A percentile compares a stretch with the other conserved stretches of the same genome.
phyloP scores from a whole-genome alignment of 2,113 vertebrate genomes.

The Vidua chalybeata region DNA sequence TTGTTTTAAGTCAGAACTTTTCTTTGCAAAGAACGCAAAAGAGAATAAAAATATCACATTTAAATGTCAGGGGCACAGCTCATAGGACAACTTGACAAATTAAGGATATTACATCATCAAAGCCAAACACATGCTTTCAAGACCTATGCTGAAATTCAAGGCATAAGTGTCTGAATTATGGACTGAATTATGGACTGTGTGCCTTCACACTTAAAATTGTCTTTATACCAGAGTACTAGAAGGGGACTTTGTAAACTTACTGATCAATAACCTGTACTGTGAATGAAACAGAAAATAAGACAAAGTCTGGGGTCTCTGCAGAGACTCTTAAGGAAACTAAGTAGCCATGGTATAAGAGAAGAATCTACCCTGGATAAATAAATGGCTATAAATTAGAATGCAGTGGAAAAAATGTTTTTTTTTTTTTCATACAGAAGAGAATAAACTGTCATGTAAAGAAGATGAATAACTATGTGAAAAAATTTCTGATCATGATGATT shows the following conservation, averaged over 20 bases:
- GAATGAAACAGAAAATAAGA: not conserved
- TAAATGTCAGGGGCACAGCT: not conserved
- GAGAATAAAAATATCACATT: not conserved
- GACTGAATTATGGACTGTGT: not conserved
- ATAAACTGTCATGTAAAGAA: not conserved
- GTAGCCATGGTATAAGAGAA: not conserved
- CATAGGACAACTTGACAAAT: not conserved
- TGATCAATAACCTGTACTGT: not conserved
- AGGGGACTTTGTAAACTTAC: not conserved
- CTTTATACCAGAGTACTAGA: not conserved
- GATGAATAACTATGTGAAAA: not conserved
- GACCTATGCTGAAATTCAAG: not conserved
- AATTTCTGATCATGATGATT: not conserved
- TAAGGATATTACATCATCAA: not conserved
- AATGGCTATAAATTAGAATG: not conserved
- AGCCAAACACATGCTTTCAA: not conserved
- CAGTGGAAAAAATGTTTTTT: not conserved
- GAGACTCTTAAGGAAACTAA: not conserved
- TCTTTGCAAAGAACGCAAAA: not conserved
- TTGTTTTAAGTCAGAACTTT: not conserved
- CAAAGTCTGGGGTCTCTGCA: not conserved
- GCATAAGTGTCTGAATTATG: not conserved
- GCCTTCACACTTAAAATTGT: not conserved
- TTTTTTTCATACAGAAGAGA: not conserved
- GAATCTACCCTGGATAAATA: not conserved